Base-by-base conservation (phyloP, 2,113 vertebrate species). In the Zapornia atra region DNA sequence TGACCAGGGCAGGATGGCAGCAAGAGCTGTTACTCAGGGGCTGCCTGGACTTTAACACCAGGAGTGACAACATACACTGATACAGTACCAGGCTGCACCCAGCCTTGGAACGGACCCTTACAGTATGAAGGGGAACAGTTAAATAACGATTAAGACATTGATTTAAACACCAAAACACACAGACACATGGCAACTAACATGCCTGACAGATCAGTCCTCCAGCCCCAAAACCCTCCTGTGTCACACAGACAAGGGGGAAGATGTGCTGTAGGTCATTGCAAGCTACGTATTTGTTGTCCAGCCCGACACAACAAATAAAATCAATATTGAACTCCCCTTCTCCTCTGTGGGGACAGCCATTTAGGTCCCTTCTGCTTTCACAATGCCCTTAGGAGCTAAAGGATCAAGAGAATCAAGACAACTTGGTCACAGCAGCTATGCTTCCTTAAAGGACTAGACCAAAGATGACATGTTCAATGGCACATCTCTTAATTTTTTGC, bases 181-280 rank as follows among this genome's bases (percentile, higher is more conserved):
- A 81, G 63, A 36, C 9, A 33, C 3, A 7, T 5, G 25, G 34
- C 26, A 48, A 44, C 12, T 54, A 44, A 40, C 46, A 28, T 20
- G 72, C 59, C 72, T 19, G 31, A 22, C 1, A 11, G 25, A 18
- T 44, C 38, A 36, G 51, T 34, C 44, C 29, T 65, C 71, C 25
- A 71, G 19, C n/a, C n/a, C 70, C 36, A 50, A 22, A 53, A 20
- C 24, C 36, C 38, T 92, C 48, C 57, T 48, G 29, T 9, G 18
- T 25, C 53, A 31, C 6, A 21, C 0, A 40, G 22, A 22, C 9
- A 13, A 87, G 5, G 19, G 8, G 19, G 1, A 64, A 26, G 10
- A 51, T 0, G 0, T 33, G 42, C 22, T 38, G 25, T 4, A 34
- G 18, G 31, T 24, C 4, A 7, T 15, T 64, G 34, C 17, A 60